phyloP scores from a whole-genome alignment of 1,140 invertebrate species.

The Ooceraea biroi region DNA sequence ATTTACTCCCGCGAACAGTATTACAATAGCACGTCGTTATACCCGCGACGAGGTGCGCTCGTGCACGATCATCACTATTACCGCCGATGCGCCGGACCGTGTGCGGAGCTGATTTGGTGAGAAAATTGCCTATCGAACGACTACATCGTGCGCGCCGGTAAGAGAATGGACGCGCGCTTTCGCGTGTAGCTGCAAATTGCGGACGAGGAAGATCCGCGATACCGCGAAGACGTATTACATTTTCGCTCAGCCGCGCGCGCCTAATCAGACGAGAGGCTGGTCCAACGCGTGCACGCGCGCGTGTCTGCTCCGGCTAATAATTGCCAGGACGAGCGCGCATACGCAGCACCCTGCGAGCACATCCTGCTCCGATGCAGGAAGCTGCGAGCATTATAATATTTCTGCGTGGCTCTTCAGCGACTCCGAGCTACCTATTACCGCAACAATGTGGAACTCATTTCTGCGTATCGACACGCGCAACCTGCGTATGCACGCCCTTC shows the following conservation, averaged over 20 bases:
- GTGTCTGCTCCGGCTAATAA: conserved; percentile 27
- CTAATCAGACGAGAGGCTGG: conserved; percentile 8
- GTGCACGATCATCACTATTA: background rate
- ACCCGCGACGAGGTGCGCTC: background rate
- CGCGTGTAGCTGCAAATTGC: conserved; percentile 27
- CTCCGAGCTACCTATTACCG: conserved; percentile 15
- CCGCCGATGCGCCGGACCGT: background rate
- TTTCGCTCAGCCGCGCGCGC: conserved; percentile 1
- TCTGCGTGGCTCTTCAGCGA: background rate
- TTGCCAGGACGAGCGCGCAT: conserved; percentile 20
- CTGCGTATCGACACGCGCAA: conserved; percentile 17
- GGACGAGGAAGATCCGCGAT: background rate
- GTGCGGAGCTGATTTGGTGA: conserved; percentile 24
- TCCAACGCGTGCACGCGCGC: background rate
- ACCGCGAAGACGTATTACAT: conserved; percentile 8
- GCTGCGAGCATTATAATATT: conserved; percentile 13
- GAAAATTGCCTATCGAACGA: conserved; percentile 42
- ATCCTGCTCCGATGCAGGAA: conserved; percentile 24
- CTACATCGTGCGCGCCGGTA: background rate
- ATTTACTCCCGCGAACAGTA: conserved; percentile 54
- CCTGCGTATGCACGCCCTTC: conserved; percentile 1
- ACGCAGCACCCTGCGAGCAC: background rate
- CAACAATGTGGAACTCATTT: conserved; percentile 31
- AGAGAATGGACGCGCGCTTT: background rate
- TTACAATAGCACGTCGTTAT: conserved; percentile 58